Evolutionary conservation across 2,113 vertebrate species (phyloP).

Genomic region (Crocuta crocuta): DNA sequence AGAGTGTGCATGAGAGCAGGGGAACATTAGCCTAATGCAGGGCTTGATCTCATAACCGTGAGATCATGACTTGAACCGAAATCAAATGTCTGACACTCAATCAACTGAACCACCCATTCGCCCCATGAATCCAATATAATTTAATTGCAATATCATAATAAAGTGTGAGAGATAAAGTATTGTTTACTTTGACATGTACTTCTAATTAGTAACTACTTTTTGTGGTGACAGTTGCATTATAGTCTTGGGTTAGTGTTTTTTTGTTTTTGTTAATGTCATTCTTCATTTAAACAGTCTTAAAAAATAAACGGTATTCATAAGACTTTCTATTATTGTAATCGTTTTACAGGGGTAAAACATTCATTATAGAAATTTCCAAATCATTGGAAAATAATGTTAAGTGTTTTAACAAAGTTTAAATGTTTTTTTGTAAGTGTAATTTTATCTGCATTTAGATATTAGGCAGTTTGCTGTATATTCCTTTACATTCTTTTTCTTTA

Average conservation of each 20-base stretch:
- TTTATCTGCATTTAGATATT: constrained; percentile 33
- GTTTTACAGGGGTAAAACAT: constrained; percentile 8
- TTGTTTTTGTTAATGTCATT: constrained; percentile 11
- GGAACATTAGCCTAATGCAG: too few species aligned
- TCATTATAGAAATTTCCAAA: background rate
- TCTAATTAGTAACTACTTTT: constrained; percentile 39
- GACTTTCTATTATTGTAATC: background rate
- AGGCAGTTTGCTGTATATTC: background rate
- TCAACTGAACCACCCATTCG: too few species aligned
- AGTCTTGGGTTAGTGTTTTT: background rate
- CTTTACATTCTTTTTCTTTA: background rate
- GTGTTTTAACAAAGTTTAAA: background rate
- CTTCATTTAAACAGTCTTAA: constrained; percentile 5
- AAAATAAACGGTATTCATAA: background rate
- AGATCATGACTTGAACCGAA: too few species aligned
- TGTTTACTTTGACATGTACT: constrained; percentile 45
- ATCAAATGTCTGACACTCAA: too few species aligned
- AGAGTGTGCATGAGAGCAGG: too few species aligned
- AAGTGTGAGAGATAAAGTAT: background rate
- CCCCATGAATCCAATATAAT: background rate
- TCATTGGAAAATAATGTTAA: background rate
- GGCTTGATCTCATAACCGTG: too few species aligned
- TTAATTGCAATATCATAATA: constrained; percentile 5
- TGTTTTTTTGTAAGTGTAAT: background rate
- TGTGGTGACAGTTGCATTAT: background rate